Evolutionary conservation across 2,113 vertebrate species (phyloP).

Genomic region (Brachypteracias leptosomus): DNA sequence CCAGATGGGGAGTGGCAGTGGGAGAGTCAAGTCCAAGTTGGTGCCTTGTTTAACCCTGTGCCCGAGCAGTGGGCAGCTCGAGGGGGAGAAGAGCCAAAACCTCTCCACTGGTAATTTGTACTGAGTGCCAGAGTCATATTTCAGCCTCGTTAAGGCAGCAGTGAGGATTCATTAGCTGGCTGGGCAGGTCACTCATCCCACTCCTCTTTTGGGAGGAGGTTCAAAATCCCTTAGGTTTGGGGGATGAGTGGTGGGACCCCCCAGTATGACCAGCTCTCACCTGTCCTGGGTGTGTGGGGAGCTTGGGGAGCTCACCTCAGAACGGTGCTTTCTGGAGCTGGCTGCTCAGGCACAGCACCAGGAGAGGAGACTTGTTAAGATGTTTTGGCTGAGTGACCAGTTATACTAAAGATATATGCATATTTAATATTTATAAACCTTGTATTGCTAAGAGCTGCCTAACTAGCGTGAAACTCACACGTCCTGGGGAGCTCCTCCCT

Average conservation of each 20-base stretch:
- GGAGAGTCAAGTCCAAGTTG: not conserved
- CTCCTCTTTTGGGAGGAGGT: not conserved
- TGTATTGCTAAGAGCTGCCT: not conserved
- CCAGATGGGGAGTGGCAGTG: fast-evolving
- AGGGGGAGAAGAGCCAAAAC: not conserved
- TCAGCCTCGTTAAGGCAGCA: not conserved
- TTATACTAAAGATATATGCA: not conserved
- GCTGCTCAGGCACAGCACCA: not conserved
- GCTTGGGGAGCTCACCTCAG: too few species aligned
- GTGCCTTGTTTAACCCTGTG: not conserved
- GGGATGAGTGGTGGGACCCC: not conserved
- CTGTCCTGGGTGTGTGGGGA: too few species aligned
- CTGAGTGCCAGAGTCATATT: not conserved
- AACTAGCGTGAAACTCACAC: fast-evolving
- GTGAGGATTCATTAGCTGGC: not conserved
- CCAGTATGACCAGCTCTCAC: too few species aligned
- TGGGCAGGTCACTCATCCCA: not conserved
- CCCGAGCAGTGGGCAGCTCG: not conserved
- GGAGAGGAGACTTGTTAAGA: not conserved
- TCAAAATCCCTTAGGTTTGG: not conserved
- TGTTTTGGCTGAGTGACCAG: not conserved
- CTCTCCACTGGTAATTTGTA: not conserved
- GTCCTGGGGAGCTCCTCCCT: too few species aligned
- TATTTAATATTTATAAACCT: too few species aligned
- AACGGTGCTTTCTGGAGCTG: not conserved